Conservation (phyloP, 1,140 invertebrate genomes). For the Stegodyphus dumicola region DNA sequence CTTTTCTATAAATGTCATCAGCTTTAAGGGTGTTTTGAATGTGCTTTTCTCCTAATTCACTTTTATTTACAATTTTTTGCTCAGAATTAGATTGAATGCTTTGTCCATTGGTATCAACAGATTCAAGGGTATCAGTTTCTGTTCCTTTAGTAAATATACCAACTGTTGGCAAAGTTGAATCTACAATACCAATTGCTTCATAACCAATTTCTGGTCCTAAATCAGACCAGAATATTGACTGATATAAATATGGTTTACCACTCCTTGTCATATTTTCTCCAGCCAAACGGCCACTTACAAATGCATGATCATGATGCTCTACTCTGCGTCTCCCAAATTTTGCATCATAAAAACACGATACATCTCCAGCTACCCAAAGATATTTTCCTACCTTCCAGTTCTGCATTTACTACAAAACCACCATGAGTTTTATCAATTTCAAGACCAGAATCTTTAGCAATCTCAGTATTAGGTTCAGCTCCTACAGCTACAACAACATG, state of each 20-base stretch:
- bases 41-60: conserved; percentile 67
- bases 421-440: conserved; percentile 84
- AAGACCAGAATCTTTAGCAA: conserved; percentile 81
- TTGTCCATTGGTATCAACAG: conserved; percentile 70
- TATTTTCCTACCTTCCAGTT: conserved; percentile 87
- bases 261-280: conserved; percentile 96
- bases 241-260: conserved; percentile 85
- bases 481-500: conserved; percentile 88
- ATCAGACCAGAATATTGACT: conserved; percentile 95
- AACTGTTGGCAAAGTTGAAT: conserved; percentile 86
- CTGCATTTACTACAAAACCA: conserved; percentile 91
- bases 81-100: background rate
- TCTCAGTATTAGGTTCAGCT: conserved; percentile 81
- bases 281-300: conserved; percentile 89
- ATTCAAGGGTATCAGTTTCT: conserved; percentile 68
- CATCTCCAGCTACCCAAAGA: conserved; percentile 93
- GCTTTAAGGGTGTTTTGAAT: conserved; percentile 63
- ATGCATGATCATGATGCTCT: conserved; percentile 96
- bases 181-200: conserved; percentile 94
- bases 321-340: conserved; percentile 85
- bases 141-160: conserved; percentile 82
- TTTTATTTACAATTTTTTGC: conserved; percentile 68
- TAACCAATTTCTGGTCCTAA: conserved; percentile 90
- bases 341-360: conserved; percentile 89
- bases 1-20: conserved; percentile 80